Percentiles rank a stretch among this genome's conserved stretches.
phyloP scores from a whole-genome alignment of 2,797 vertebrate genomes.

The Eutrigla gurnardus region DNA sequence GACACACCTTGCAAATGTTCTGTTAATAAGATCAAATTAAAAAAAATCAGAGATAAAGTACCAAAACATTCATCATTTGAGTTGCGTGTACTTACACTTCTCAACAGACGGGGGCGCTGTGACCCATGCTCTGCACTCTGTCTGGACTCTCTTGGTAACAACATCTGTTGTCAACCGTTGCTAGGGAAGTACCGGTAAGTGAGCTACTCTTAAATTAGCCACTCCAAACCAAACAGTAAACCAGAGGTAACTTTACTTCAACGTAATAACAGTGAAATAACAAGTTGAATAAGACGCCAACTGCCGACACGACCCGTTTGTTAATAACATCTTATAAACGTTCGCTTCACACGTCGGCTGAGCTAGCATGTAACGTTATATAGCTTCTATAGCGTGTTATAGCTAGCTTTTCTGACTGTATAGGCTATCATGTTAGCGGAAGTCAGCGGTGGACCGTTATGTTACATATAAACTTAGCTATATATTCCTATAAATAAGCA shows the following conservation, averaged over 20 bases:
- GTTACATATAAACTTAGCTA: background rate
- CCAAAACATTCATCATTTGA: background rate
- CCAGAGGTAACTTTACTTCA: slow-evolving; percentile 35
- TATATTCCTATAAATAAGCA: no score
- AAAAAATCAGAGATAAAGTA: no score
- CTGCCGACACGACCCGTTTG: fast-evolving
- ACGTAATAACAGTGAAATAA: background rate
- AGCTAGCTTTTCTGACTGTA: slow-evolving; percentile 8
- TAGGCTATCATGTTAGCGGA: background rate
- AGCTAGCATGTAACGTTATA: slow-evolving; percentile 11
- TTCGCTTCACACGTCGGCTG: slow-evolving; percentile 25
- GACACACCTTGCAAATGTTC: background rate
- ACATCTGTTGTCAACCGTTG: slow-evolving; percentile 77
- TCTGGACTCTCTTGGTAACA: slow-evolving; percentile 64
- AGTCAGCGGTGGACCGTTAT: background rate
- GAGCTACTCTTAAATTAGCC: slow-evolving; percentile 31
- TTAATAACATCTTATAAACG: background rate
- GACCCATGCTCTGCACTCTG: background rate
- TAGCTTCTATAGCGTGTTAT: slow-evolving; percentile 3
- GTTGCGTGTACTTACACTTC: background rate
- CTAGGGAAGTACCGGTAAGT: slow-evolving; percentile 73
- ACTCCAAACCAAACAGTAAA: background rate
- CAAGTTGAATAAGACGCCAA: background rate
- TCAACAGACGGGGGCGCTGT: slow-evolving; percentile 53
- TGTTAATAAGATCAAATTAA: no score